These are phyloP conservation scores for Protobothrops flavoviridis DNA, from an alignment of 2,113 vertebrate genomes.

Conservation along the genomic window DNA sequence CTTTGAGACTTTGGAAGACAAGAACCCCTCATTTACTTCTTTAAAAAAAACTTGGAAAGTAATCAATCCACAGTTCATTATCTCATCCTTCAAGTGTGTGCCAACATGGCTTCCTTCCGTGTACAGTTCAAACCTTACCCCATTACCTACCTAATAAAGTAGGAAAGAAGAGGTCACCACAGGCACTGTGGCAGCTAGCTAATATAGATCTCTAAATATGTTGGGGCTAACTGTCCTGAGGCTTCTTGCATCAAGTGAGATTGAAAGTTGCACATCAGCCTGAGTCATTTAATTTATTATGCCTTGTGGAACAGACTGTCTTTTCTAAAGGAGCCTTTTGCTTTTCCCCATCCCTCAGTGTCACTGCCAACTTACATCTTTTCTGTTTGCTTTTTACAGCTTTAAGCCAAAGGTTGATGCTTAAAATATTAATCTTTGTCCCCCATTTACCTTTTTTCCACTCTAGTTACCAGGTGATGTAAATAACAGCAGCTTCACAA, in stretches of 20 bases:
- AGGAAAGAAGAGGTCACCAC: conserved; percentile 19
- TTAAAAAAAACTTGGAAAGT: conserved; percentile 38
- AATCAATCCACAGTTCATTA: conserved; percentile 33
- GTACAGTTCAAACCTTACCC: conserved; percentile 6
- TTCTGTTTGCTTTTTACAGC: background rate
- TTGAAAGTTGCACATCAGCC: background rate
- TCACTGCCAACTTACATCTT: background rate
- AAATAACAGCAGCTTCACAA: background rate
- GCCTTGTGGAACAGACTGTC: background rate
- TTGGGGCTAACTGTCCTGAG: background rate
- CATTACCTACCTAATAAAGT: conserved; percentile 30
- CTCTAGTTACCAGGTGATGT: background rate
- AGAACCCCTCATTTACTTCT: conserved; percentile 13
- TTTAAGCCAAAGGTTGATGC: conserved; percentile 1
- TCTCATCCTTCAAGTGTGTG: fast-evolving
- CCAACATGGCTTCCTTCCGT: background rate
- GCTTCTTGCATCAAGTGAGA: fast-evolving
- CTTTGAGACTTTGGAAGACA: conserved; percentile 32
- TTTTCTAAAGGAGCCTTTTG: background rate
- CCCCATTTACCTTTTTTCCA: background rate
- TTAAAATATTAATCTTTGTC: background rate
- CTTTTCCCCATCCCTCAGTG: background rate
- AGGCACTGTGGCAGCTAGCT: conserved; percentile 1
- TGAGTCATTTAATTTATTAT: background rate
- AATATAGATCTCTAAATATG: conserved; percentile 37